Evolutionary conservation across 1,140 invertebrate genomes (phyloP), one percentile per base, ranked within the genome.

Genomic region (Saxidomus purpurata): DNA sequence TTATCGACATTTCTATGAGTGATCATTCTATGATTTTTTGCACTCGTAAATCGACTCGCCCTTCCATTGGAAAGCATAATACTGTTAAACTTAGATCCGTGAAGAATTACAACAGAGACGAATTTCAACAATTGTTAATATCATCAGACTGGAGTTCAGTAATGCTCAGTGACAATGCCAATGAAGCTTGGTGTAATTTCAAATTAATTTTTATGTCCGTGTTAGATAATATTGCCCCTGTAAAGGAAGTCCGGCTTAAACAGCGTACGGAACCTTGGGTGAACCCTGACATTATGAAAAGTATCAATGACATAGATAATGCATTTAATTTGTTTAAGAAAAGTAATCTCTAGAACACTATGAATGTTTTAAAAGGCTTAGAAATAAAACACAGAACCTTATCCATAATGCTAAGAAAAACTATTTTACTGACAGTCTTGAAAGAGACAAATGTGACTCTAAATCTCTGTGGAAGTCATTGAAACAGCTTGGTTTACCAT

Each of bases 391-490:
- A 3, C 71, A 40, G 43, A 15, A 3, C 1, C 11, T 13, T 40
- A 40, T 76, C 1, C 19, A 15, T 25, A 76, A 76, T 19, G 71
- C 71, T 38, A 76, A 76, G 22, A 2, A 76, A 25, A 43, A 76
- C 6, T 76, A 11, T 36, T 67, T 67, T 31, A 67, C 13, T 3
- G 8, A 22, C 3, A 22, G 3, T 4, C 19, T 55, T 55, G 52
- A 55, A 22, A 3, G 19, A 8, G 19, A 55, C 19, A 55, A 55
- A 22, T 15, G 15, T 43, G 43, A 43, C 15, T 43, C 43, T 59
- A 87, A 87, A 31, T 87, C 69, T 40, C 34, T 87, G 40, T 87
- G 69, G 84, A 77, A 87, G 40, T 28, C 15, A 40, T 38, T 87
- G 4, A 87, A 61, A 77, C 15, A 61, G 28, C 43, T 87, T 55